phyloP scores from a whole-genome alignment of 2,113 vertebrate genomes.

The Lasiurus cinereus region DNA sequence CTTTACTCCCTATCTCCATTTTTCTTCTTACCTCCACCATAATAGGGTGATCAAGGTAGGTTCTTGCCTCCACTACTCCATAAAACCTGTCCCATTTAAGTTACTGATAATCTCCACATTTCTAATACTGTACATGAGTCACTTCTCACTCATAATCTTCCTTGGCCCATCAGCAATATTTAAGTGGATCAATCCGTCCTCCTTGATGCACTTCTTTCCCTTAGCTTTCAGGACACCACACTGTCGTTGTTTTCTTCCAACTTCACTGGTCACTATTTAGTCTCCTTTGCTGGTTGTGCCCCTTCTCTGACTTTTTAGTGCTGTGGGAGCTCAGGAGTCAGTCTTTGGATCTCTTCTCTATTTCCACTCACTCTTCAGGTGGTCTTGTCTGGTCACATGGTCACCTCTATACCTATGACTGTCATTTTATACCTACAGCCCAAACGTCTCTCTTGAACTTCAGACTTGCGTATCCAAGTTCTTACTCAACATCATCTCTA shows the following conservation, averaged over 20 bases:
- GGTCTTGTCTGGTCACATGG: not conserved
- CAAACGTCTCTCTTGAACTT: not conserved
- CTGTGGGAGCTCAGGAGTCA: not conserved
- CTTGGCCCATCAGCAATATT: not conserved
- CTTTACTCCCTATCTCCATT: not conserved
- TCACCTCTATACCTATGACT: not conserved
- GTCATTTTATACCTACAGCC: not conserved
- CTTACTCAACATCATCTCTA: not conserved
- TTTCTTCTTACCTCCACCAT: not conserved
- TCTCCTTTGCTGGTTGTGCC: not conserved
- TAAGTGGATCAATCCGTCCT: not conserved
- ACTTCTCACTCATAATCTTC: not conserved
- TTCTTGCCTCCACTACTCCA: not conserved
- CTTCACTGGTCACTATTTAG: not conserved
- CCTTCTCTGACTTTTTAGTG: not conserved
- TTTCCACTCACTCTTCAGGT: not conserved
- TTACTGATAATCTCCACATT: not conserved
- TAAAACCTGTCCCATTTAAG: not conserved
- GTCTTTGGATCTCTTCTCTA: not conserved
- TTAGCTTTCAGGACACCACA: not conserved
- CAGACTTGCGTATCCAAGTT: not conserved
- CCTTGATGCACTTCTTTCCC: not conserved
- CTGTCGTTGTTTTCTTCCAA: not conserved
- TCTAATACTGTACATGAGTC: not conserved
- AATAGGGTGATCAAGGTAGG: too few species aligned